A percentile compares a stretch with the other conserved stretches of the same genome.
These are phyloP conservation scores for Mormyrus hasselquistii DNA, from an alignment of 2,797 vertebrate species.

Conservation along the genomic window DNA sequence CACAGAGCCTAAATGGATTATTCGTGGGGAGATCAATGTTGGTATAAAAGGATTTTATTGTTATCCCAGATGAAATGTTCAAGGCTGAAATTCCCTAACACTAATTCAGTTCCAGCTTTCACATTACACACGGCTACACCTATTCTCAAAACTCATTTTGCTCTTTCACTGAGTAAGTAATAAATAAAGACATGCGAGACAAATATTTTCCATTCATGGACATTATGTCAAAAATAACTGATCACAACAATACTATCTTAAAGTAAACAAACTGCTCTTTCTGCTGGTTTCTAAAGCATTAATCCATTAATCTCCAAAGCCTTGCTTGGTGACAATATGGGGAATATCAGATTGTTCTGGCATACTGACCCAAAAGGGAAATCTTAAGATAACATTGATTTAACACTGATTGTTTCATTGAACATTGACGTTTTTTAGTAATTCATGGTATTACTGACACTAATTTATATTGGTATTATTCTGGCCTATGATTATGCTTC, in stretches of 20 bases:
- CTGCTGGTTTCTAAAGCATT: slow-evolving; percentile 41
- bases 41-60: slow-evolving; percentile 60
- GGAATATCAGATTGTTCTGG: neutral
- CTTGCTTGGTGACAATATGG: slow-evolving; percentile 31
- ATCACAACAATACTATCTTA: slow-evolving; percentile 7
- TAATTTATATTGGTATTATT: neutral
- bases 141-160: neutral
- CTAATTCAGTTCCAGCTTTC: slow-evolving; percentile 8
- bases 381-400: neutral
- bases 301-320: slow-evolving; percentile 41
- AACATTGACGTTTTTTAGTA: neutral
- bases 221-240: slow-evolving; percentile 43
- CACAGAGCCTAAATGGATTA: slow-evolving; percentile 65
- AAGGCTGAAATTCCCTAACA: slow-evolving; percentile 33
- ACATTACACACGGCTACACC: neutral
- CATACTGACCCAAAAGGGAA: slow-evolving; percentile 13
- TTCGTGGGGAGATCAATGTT: slow-evolving; percentile 63
- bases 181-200: slow-evolving; percentile 45
- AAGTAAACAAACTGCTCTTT: slow-evolving; percentile 29
- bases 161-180: slow-evolving; percentile 40
- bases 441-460: neutral
- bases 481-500: neutral
- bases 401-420: slow-evolving; percentile 2
- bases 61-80: slow-evolving; percentile 55
- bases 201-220: slow-evolving; percentile 56